A percentile compares a stretch with the other conserved stretches of the same genome.
Evolutionary conservation across 2,888 invertebrate species (phyloP).

Genomic region (Cataglyphis altisquamis): DNA sequence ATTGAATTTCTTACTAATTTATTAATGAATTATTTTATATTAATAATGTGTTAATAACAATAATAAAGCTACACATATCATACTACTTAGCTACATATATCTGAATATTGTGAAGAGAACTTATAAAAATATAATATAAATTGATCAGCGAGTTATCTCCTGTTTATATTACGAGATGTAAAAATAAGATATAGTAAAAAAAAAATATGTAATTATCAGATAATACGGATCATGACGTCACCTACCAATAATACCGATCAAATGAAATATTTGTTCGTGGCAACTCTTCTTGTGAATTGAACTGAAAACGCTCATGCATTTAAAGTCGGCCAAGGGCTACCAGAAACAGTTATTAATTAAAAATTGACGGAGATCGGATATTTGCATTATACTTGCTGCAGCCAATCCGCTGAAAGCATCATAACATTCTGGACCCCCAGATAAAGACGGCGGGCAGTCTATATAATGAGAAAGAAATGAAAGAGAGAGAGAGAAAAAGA

Average conservation of each 20-base stretch:
- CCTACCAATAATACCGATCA: neutral
- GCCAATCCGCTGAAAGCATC: slow-evolving; percentile 14
- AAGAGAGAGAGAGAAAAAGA: slow-evolving; percentile 12
- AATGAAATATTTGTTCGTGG: neutral
- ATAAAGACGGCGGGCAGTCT: neutral
- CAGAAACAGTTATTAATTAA: slow-evolving; percentile 24
- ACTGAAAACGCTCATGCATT: neutral
- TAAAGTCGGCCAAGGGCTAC: slow-evolving; percentile 42
- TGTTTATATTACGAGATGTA: neutral
- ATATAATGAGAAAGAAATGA: slow-evolving; percentile 28
- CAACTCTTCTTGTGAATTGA: neutral
- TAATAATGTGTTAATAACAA: neutral
- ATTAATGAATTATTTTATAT: neutral
- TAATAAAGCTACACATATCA: neutral
- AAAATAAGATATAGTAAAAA: neutral
- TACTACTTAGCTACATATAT: neutral
- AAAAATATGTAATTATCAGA: neutral
- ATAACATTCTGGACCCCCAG: neutral
- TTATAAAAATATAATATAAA: neutral
- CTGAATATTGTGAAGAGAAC: too few relatives aligned
- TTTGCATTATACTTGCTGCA: slow-evolving; percentile 2
- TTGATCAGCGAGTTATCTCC: neutral
- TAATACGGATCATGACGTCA: neutral
- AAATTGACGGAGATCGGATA: slow-evolving; percentile 6
- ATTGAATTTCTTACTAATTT: neutral